phyloP scores from a whole-genome alignment of 2,888 invertebrate genomes.

The Congeria kusceri region DNA sequence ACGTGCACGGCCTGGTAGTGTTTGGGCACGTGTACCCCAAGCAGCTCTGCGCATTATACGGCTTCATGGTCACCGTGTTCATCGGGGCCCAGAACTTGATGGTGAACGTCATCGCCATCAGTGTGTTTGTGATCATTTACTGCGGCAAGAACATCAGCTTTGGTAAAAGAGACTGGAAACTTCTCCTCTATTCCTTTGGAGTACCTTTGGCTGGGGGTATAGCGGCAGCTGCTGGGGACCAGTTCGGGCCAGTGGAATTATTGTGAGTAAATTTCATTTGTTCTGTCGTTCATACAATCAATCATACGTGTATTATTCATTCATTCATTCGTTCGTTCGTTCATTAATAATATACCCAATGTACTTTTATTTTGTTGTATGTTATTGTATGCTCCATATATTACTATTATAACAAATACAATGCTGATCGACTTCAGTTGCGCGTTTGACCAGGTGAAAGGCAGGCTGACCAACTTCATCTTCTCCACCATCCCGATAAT shows the following conservation, averaged over 20 bases:
- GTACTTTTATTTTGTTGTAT: too few species aligned
- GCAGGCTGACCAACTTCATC: conserved; percentile 39
- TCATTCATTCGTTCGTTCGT: too few species aligned
- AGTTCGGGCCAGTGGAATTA: conserved; percentile 47
- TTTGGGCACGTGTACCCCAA: conserved; percentile 41
- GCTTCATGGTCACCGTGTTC: conserved; percentile 51
- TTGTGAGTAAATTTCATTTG: conserved; percentile 40
- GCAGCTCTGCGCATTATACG: conserved; percentile 52
- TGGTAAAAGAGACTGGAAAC: conserved; percentile 51
- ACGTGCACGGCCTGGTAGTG: conserved; percentile 43
- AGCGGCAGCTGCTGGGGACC: conserved; percentile 24
- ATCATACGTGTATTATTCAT: too few species aligned
- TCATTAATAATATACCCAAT: too few species aligned
- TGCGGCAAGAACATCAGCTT: conserved; percentile 42
- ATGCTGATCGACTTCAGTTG: conserved; percentile 37
- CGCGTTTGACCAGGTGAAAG: conserved; percentile 59
- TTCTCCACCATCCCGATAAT: conserved; percentile 56
- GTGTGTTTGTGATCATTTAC: conserved; percentile 48
- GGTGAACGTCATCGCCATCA: conserved; percentile 58
- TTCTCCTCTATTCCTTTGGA: conserved; percentile 48
- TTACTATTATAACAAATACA: too few species aligned
- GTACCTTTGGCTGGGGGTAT: conserved; percentile 41
- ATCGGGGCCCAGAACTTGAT: conserved; percentile 53
- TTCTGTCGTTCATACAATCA: too few species aligned
- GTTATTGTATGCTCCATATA: too few species aligned